Evolutionary conservation across 1,140 invertebrate genomes (phyloP).

Genomic region (Theocolax elegans): DNA sequence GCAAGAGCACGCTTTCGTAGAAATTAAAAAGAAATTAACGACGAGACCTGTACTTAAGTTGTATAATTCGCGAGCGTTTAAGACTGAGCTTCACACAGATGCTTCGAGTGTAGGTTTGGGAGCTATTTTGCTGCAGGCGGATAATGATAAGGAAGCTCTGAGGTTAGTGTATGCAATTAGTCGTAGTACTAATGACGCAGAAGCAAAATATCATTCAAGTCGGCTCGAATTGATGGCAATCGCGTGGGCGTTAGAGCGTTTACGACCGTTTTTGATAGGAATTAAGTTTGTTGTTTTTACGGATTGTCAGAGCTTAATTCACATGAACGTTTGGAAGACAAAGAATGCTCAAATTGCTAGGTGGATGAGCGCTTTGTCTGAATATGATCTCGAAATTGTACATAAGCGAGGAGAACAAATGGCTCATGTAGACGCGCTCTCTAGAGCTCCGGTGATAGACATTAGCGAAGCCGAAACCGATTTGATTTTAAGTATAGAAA

Average conservation of each 20-base stretch:
- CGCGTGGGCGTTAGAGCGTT: conserved; percentile 38
- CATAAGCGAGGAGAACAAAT: conserved; percentile 43
- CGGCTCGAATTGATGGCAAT: conserved; percentile 48
- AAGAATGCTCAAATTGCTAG: conserved; percentile 33
- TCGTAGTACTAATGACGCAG: conserved; percentile 39
- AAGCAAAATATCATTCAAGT: conserved; percentile 47
- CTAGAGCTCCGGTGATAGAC: conserved; percentile 44
- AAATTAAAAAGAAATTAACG: conserved; percentile 42
- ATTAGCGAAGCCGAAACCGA: neutral
- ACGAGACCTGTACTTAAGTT: conserved; percentile 51
- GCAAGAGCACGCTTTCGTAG: conserved; percentile 45
- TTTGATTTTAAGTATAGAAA: neutral
- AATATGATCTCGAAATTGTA: conserved; percentile 28
- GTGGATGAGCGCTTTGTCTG: conserved; percentile 15
- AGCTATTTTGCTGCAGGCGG: conserved; percentile 41
- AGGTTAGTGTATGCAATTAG: conserved; percentile 42
- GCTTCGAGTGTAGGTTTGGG: conserved; percentile 46
- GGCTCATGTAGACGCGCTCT: conserved; percentile 58
- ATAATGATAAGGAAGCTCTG: neutral
- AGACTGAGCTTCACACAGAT: conserved; percentile 55
- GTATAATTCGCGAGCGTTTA: conserved; percentile 50
- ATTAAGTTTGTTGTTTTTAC: conserved; percentile 30
- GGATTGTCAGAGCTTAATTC: conserved; percentile 37
- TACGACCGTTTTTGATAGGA: conserved; percentile 38
- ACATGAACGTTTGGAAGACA: conserved; percentile 37